These are phyloP conservation scores for Folsomia candida DNA, from an alignment of 2,888 invertebrate genomes.

Conservation along the genomic window DNA sequence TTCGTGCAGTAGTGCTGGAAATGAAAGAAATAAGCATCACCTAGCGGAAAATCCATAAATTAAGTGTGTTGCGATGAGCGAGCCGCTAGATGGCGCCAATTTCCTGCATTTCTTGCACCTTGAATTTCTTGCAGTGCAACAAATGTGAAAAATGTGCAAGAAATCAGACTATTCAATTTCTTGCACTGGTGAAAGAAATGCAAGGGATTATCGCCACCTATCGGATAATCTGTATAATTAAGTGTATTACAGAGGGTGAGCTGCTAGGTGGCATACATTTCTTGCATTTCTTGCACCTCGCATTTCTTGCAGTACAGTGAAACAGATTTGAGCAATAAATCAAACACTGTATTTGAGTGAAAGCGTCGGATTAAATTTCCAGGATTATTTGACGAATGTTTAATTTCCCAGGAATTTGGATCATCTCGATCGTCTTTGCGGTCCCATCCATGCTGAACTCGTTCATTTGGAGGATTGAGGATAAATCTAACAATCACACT, in stretches of 20 bases:
- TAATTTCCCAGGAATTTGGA: constrained; percentile 12
- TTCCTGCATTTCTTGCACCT: constrained; percentile 71
- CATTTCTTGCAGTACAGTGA: too few species aligned
- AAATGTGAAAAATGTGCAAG: background rate
- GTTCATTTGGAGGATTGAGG: constrained; percentile 14
- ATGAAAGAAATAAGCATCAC: too few species aligned
- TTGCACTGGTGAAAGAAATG: background rate
- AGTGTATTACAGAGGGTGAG: too few species aligned
- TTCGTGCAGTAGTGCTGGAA: background rate
- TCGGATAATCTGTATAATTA: too few species aligned
- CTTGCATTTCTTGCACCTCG: too few species aligned
- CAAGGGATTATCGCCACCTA: background rate
- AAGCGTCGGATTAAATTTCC: too few species aligned
- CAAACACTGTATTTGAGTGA: too few species aligned
- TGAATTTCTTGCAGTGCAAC: too few species aligned
- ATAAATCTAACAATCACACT: constrained; percentile 8
- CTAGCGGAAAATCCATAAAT: background rate
- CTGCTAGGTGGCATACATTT: too few species aligned
- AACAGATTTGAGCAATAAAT: too few species aligned
- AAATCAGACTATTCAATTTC: too few species aligned
- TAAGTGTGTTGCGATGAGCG: too few species aligned
- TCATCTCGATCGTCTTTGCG: constrained; percentile 14
- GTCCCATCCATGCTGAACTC: constrained; percentile 8
- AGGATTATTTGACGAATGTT: background rate
- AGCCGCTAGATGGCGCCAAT: constrained; percentile 73